Evolutionary conservation across 2,797 vertebrate species (phyloP).

Genomic region (Forpus xanthops): DNA sequence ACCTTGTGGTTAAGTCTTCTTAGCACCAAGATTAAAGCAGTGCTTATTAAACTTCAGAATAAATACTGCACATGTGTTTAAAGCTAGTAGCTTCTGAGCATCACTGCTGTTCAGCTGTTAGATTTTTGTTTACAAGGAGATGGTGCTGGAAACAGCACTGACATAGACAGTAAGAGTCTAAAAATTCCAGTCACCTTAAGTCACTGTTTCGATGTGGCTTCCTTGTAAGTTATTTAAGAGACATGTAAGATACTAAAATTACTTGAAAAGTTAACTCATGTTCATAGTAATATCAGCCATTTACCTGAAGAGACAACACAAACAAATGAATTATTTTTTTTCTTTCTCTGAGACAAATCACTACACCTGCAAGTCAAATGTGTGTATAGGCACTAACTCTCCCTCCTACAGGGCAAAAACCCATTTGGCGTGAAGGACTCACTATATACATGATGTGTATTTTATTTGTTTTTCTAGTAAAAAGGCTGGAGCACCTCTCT

Average conservation of each 20-base stretch:
- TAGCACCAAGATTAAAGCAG: neutral
- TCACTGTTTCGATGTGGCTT: conserved; percentile 41
- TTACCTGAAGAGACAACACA: neutral
- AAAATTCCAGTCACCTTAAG: conserved; percentile 46
- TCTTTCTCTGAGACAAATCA: neutral
- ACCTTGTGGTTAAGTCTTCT: no score
- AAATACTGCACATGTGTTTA: neutral
- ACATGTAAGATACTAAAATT: conserved; percentile 28
- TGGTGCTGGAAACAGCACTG: neutral
- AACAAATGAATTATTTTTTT: neutral
- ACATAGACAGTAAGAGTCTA: neutral
- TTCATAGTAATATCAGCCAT: neutral
- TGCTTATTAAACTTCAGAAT: neutral
- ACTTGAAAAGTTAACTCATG: neutral
- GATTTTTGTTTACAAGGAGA: conserved; percentile 27
- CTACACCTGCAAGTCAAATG: neutral
- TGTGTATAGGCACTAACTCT: neutral
- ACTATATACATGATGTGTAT: neutral
- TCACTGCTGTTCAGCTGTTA: neutral
- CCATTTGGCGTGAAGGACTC: neutral
- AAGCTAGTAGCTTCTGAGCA: neutral
- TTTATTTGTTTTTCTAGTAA: neutral
- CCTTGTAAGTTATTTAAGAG: conserved; percentile 6
- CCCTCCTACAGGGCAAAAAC: neutral
- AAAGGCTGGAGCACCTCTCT: neutral